phyloP scores from a whole-genome alignment of 2,113 vertebrate genomes.

The Notarius quadriscutis region DNA sequence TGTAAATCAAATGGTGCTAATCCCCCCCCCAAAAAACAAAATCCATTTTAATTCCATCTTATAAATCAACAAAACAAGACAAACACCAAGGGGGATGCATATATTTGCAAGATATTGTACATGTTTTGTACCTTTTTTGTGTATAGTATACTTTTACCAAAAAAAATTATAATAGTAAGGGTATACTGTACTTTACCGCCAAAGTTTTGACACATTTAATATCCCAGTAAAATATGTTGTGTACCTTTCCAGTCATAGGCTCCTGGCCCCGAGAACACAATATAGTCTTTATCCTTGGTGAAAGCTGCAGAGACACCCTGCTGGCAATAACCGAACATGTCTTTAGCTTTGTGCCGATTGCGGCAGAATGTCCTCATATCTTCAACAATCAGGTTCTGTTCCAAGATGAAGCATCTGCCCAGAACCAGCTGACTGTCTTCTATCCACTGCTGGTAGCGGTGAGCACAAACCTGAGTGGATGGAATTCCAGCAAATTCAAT shows the following conservation, averaged over 20 bases:
- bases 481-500: not conserved
- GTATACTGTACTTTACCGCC: too few relatives aligned
- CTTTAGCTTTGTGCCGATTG: constrained; percentile 69
- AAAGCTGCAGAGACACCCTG: constrained; percentile 90
- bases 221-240: too few relatives aligned
- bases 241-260: constrained; percentile 95
- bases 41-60: too few relatives aligned
- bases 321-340: constrained; percentile 89
- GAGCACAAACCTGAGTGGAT: constrained; percentile 83
- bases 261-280: constrained; percentile 87
- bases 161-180: too few relatives aligned
- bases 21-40: too few relatives aligned
- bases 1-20: too few relatives aligned
- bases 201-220: too few relatives aligned
- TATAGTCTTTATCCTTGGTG: constrained; percentile 82
- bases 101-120: too few relatives aligned
- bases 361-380: constrained; percentile 68
- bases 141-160: too few relatives aligned
- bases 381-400: constrained; percentile 81
- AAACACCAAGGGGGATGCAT: too few relatives aligned
- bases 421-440: constrained; percentile 78
- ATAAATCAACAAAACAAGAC: too few relatives aligned
- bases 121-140: too few relatives aligned
- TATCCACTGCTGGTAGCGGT: constrained; percentile 85
- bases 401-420: constrained; percentile 88